Conservation (phyloP, 64 coral and sea anemone species). For the Orbicella faveolata region DNA sequence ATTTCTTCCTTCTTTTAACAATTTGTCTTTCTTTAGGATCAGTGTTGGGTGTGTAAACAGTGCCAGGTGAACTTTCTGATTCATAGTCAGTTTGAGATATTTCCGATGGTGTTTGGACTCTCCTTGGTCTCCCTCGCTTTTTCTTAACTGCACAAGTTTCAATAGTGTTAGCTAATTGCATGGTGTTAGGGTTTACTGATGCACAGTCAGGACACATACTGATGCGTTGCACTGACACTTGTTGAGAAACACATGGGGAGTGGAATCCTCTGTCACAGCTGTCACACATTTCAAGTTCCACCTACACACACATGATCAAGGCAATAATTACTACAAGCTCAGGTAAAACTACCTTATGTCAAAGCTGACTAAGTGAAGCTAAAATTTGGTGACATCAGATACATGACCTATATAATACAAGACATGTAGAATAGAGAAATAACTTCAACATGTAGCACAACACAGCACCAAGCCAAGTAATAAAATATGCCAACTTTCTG, state of each 20-base stretch:
- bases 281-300: slow-evolving; percentile 51
- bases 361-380: no score
- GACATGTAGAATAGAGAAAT: no score
- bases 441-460: no score
- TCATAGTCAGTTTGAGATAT: slow-evolving; percentile 46
- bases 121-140: slow-evolving; percentile 65
- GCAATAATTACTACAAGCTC: no score
- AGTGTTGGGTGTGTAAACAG: neutral
- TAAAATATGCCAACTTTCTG: no score
- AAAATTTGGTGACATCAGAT: no score
- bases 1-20: slow-evolving; percentile 49
- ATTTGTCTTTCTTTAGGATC: neutral
- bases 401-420: no score
- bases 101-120: neutral
- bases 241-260: slow-evolving; percentile 75
- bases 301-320: no score
- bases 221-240: slow-evolving; percentile 32
- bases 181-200: neutral
- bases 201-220: slow-evolving; percentile 54
- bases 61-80: slow-evolving; percentile 40
- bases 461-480: no score
- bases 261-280: slow-evolving; percentile 87
- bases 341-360: no score
- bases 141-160: neutral
- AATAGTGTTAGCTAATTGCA: neutral